Evolutionary conservation across 2,113 vertebrate genomes (phyloP).

Genomic region (Perccottus glenii): DNA sequence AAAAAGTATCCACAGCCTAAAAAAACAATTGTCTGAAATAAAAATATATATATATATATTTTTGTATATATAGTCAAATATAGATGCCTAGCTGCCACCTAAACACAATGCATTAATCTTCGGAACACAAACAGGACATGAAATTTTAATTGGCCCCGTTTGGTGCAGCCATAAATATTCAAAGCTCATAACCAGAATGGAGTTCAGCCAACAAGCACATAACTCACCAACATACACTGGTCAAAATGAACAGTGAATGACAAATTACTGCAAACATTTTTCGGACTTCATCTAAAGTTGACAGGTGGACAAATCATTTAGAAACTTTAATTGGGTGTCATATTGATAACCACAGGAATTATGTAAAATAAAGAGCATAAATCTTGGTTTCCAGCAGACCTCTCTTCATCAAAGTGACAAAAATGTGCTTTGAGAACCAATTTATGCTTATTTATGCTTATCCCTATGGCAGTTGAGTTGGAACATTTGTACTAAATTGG

Average conservation of each 20-base stretch:
- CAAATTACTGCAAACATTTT: no score
- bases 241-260: background rate
- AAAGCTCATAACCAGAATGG: constrained; percentile 22
- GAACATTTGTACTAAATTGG: background rate
- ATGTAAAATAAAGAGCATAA: no score
- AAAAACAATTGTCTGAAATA: no score
- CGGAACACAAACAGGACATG: constrained; percentile 38
- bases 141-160: constrained; percentile 23
- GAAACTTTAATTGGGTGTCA: no score
- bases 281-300: no score
- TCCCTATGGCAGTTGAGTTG: background rate
- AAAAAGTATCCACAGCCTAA: no score
- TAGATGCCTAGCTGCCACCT: constrained; percentile 2
- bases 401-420: background rate
- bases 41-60: no score
- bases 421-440: background rate
- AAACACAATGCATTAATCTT: constrained; percentile 3
- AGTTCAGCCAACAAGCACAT: background rate
- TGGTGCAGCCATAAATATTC: constrained; percentile 34
- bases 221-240: background rate
- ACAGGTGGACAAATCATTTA: no score
- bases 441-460: background rate
- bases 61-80: no score
- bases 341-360: no score
- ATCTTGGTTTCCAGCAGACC: no score